These are phyloP conservation scores for Chaenodraco wilsoni DNA, from an alignment of 2,797 vertebrate genomes.

Conservation along the genomic window DNA sequence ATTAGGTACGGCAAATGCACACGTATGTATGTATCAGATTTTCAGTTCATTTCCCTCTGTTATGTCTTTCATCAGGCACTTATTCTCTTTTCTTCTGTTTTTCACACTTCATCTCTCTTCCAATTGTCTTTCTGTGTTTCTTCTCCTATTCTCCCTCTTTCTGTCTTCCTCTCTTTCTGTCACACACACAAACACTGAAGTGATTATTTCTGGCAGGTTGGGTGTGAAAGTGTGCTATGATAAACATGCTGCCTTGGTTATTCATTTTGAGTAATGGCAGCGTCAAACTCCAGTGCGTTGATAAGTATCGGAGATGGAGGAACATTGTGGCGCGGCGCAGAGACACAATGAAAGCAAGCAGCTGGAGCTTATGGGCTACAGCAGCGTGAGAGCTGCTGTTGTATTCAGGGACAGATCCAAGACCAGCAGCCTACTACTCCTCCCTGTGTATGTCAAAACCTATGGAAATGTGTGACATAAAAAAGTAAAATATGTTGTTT, in stretches of 20 bases:
- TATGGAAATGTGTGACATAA: slow-evolving; percentile 22
- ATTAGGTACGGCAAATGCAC: slow-evolving; percentile 66
- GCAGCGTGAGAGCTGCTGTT: slow-evolving; percentile 53
- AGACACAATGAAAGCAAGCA: slow-evolving; percentile 74
- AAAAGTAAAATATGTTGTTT: slow-evolving; percentile 12
- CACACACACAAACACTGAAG: slow-evolving; percentile 63
- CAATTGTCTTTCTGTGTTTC: slow-evolving; percentile 47
- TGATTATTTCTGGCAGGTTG: slow-evolving; percentile 92
- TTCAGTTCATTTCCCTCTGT: slow-evolving; percentile 45
- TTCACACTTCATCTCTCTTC: slow-evolving; percentile 55
- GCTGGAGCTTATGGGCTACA: slow-evolving; percentile 67
- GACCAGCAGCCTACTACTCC: slow-evolving; percentile 31
- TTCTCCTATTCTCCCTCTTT: slow-evolving; percentile 12
- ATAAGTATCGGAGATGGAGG: slow-evolving; percentile 83
- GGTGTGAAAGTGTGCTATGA: slow-evolving; percentile 84
- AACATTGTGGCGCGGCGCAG: slow-evolving; percentile 62
- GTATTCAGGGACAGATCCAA: slow-evolving; percentile 53
- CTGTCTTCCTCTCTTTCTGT: slow-evolving; percentile 29
- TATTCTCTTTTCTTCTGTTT: slow-evolving; percentile 47
- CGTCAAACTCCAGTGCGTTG: slow-evolving; percentile 85
- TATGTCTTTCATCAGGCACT: slow-evolving; percentile 43
- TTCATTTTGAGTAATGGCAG: slow-evolving; percentile 87
- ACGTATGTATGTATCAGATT: slow-evolving; percentile 45
- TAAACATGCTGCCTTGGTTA: slow-evolving; percentile 89
- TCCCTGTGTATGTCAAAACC: slow-evolving; percentile 17